These are phyloP conservation scores for Acrocera orbiculus DNA, from an alignment of 2,888 invertebrate species.

Conservation along the genomic window DNA sequence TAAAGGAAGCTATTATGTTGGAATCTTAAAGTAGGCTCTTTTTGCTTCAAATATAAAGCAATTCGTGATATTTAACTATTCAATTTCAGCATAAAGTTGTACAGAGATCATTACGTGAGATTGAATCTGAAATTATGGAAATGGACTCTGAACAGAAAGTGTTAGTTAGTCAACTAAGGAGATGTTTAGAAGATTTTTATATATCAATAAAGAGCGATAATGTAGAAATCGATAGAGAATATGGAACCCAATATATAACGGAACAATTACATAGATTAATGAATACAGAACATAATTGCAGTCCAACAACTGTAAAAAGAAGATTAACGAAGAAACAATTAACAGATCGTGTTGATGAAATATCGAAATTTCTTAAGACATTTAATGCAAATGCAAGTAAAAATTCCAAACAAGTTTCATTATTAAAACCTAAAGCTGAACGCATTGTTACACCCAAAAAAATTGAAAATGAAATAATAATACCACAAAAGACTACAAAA, in stretches of 20 bases:
- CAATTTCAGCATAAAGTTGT: background rate
- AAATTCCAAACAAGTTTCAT: conserved; percentile 11
- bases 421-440: conserved; percentile 14
- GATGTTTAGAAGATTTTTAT: conserved; percentile 18
- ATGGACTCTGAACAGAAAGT: conserved; percentile 26
- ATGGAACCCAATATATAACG: conserved; percentile 19
- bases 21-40: no score
- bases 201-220: conserved; percentile 14
- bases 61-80: no score
- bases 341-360: conserved; percentile 9
- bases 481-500: background rate
- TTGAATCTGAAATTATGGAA: conserved; percentile 25
- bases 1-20: no score
- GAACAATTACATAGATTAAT: conserved; percentile 18
- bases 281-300: conserved; percentile 17
- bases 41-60: no score
- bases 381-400: no score
- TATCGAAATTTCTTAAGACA: no score
- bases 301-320: conserved; percentile 17
- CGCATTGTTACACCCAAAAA: background rate
- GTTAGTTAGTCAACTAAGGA: conserved; percentile 19
- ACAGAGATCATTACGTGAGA: conserved; percentile 21
- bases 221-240: conserved; percentile 14
- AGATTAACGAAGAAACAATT: conserved; percentile 22
- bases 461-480: background rate